Conservation (phyloP, 2,888 invertebrate species). For the Steinernema carpocapsae region DNA sequence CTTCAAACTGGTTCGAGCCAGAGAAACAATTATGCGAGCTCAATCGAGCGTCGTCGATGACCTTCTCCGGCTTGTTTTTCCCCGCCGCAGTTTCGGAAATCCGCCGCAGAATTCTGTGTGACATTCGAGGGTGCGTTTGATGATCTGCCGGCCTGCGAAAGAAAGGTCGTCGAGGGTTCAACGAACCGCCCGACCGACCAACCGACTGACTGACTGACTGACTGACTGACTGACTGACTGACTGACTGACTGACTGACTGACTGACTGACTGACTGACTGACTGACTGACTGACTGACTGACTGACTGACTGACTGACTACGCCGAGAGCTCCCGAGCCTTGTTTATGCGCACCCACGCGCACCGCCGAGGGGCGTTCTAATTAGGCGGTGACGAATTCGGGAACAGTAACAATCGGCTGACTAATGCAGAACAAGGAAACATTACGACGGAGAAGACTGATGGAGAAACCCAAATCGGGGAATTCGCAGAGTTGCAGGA, state of each 20-base stretch:
- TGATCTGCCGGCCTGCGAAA: neutral
- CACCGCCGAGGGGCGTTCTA: constrained; percentile 13
- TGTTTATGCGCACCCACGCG: neutral
- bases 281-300: neutral
- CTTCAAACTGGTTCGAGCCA: neutral
- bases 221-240: too few species aligned
- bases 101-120: constrained; percentile 16
- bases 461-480: too few species aligned
- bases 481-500: too few species aligned
- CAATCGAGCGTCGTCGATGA: constrained; percentile 7
- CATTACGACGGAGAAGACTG: neutral
- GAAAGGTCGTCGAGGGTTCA: constrained; percentile 32
- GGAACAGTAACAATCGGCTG: neutral
- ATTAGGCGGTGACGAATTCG: constrained; percentile 27
- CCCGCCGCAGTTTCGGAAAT: constrained; percentile 15
- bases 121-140: neutral
- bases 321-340: neutral
- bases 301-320: too few species aligned
- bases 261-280: too few species aligned
- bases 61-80: constrained; percentile 21
- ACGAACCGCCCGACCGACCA: constrained; percentile 3
- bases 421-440: constrained; percentile 26
- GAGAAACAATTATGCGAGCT: neutral
- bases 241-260: neutral
- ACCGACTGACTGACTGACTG: neutral